Conservation (phyloP, 1,140 invertebrate species). For the Drosophila bipectinata region DNA sequence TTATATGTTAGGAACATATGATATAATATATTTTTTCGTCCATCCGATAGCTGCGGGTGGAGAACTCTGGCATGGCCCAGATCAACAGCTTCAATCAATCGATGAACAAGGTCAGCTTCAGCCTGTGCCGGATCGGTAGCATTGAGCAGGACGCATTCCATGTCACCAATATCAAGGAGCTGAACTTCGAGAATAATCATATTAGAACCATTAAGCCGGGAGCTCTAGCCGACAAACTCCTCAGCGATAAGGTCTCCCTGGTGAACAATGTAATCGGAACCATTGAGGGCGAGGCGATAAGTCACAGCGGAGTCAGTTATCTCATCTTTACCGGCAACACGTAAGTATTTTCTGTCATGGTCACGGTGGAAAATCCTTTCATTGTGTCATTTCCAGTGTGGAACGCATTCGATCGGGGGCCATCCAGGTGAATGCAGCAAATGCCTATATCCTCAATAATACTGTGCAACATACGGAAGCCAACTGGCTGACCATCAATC, state of each 20-base stretch:
- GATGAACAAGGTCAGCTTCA: conserved; percentile 66
- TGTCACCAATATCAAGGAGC: conserved; percentile 66
- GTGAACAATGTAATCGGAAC: conserved; percentile 65
- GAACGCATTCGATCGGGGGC: conserved; percentile 61
- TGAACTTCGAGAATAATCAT: conserved; percentile 59
- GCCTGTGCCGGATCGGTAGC: conserved; percentile 53
- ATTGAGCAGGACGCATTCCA: conserved; percentile 67
- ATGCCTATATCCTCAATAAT: conserved; percentile 57
- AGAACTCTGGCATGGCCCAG: conserved; percentile 44
- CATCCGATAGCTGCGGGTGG: conserved; percentile 51
- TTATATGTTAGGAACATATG: background rate
- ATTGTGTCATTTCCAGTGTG: conserved; percentile 48
- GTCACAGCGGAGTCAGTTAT: conserved; percentile 68
- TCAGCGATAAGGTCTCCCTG: conserved; percentile 65
- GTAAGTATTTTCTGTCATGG: conserved; percentile 45
- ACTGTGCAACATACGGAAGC: conserved; percentile 41
- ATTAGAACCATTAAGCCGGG: conserved; percentile 61
- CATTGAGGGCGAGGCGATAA: conserved; percentile 76
- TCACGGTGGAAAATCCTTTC: background rate
- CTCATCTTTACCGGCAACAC: conserved; percentile 63
- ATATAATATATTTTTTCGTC: background rate
- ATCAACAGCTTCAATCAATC: conserved; percentile 63
- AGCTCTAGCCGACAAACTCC: conserved; percentile 70
- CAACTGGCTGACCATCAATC: conserved; percentile 64
- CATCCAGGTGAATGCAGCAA: conserved; percentile 51